A percentile compares a stretch with the other conserved stretches of the same genome.
These are phyloP conservation scores for Eonycteris spelaea DNA, from an alignment of 2,113 vertebrate genomes.

Conservation along the genomic window DNA sequence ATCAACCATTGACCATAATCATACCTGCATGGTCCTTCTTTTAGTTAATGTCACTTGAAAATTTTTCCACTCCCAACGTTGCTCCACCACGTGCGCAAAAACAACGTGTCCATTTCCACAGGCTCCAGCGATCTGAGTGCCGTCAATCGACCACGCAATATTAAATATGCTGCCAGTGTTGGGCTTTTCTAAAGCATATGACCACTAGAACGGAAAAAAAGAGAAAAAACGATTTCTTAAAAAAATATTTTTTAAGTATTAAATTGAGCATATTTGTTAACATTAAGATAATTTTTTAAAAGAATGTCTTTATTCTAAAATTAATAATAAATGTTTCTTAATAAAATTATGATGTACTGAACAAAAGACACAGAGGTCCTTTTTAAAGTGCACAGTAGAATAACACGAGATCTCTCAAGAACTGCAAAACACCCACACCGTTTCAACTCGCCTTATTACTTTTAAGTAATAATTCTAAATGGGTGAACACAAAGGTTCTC, in stretches of 20 bases:
- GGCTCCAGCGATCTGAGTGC: slow-evolving; percentile 94
- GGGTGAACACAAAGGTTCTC: not conserved
- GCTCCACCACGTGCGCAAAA: slow-evolving; percentile 96
- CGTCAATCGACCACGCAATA: slow-evolving; percentile 94
- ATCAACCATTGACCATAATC: not conserved
- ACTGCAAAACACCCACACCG: not conserved
- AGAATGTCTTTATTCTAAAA: not conserved
- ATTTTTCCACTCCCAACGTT: slow-evolving; percentile 96
- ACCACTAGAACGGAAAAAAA: slow-evolving; percentile 87
- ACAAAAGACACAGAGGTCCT: not conserved
- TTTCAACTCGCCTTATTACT: not conserved
- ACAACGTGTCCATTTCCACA: slow-evolving; percentile 97
- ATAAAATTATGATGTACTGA: slow-evolving; percentile 1
- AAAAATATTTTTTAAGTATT: not conserved
- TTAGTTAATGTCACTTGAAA: slow-evolving; percentile 93
- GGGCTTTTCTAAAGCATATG: slow-evolving; percentile 95
- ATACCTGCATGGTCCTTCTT: slow-evolving; percentile 96
- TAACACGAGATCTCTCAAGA: not conserved
- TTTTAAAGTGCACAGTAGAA: slow-evolving; percentile 1
- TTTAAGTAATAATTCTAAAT: not conserved
- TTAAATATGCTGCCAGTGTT: slow-evolving; percentile 94
- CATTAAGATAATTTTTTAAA: not conserved
- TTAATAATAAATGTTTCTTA: slow-evolving; percentile 8
- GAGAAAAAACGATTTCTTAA: not conserved
- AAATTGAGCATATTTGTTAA: not conserved